Percentiles rank a stretch among this genome's conserved stretches.
Evolutionary conservation across 2,113 vertebrate genomes (phyloP).

Genomic region (Gasterosteus nipponicus): DNA sequence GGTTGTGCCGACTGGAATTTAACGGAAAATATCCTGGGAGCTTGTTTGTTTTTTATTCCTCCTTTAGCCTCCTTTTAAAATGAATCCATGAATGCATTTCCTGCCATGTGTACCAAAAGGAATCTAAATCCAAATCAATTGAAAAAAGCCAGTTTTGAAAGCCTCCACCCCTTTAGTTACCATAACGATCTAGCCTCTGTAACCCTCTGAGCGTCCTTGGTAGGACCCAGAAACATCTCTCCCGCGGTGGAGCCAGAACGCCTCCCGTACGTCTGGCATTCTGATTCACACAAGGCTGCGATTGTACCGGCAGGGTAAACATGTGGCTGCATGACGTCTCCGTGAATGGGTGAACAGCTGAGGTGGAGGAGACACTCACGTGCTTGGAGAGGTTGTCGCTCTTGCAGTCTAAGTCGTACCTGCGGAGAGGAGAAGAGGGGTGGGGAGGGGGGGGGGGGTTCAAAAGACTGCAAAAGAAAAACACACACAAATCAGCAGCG

Average conservation of each 20-base stretch:
- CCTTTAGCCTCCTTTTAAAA: neutral
- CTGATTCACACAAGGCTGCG: slow-evolving; percentile 42
- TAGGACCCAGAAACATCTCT: neutral
- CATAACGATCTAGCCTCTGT: no score
- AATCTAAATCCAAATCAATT: neutral
- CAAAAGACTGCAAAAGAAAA: no score
- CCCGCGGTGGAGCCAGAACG: neutral
- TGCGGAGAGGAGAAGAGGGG: slow-evolving; percentile 72
- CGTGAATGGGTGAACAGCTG: slow-evolving; percentile 44
- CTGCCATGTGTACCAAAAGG: neutral
- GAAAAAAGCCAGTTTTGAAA: no score
- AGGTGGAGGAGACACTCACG: slow-evolving; percentile 84
- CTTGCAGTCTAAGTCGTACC: slow-evolving; percentile 97
- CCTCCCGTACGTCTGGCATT: slow-evolving; percentile 21
- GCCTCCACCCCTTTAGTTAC: no score
- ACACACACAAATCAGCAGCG: no score
- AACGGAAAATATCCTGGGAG: neutral
- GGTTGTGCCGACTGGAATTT: neutral
- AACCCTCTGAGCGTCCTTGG: neutral
- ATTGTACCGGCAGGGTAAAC: slow-evolving; percentile 38
- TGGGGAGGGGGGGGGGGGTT: no score
- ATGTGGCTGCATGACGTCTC: slow-evolving; percentile 13
- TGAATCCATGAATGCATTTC: neutral
- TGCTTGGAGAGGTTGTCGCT: slow-evolving; percentile 97
- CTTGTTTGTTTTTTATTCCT: neutral